These are phyloP conservation scores for Sinocyclocheilus grahami DNA, from an alignment of 2,113 vertebrate genomes.

Conservation along the genomic window DNA sequence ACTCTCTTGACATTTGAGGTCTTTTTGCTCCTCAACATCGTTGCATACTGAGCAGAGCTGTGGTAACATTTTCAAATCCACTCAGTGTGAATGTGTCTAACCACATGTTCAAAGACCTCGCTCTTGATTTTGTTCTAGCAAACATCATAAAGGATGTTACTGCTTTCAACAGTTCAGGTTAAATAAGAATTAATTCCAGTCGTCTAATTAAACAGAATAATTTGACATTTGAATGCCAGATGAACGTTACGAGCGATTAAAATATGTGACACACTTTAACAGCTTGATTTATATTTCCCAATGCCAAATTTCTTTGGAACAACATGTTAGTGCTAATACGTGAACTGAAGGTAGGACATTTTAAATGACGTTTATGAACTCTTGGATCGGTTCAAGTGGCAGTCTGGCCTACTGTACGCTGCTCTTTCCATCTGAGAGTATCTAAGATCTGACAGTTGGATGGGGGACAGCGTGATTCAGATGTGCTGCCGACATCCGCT, in stretches of 20 bases:
- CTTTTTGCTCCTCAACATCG: not conserved
- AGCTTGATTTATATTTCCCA: not conserved
- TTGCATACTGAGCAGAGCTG: not conserved
- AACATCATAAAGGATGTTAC: not conserved
- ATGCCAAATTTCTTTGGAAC: not conserved
- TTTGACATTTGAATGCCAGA: not conserved
- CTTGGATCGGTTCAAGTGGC: not conserved
- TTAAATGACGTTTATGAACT: not conserved
- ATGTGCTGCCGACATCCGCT: conserved; percentile 18
- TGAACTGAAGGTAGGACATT: not conserved
- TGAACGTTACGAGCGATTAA: not conserved
- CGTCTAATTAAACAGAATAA: not conserved
- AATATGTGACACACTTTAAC: not conserved
- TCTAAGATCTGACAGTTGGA: not conserved
- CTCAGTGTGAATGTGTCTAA: conserved; percentile 15
- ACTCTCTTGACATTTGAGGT: conserved; percentile 42
- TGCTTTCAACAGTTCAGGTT: not conserved
- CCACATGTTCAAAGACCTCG: not conserved
- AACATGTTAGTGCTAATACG: not conserved
- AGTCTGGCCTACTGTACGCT: not conserved
- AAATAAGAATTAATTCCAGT: not conserved
- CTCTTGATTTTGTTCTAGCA: not conserved
- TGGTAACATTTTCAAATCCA: conserved; percentile 16
- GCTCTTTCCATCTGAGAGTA: not conserved
- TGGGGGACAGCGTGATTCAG: conserved; percentile 21